phyloP scores from a whole-genome alignment of 2,113 vertebrate genomes.

The Daboia siamensis region DNA sequence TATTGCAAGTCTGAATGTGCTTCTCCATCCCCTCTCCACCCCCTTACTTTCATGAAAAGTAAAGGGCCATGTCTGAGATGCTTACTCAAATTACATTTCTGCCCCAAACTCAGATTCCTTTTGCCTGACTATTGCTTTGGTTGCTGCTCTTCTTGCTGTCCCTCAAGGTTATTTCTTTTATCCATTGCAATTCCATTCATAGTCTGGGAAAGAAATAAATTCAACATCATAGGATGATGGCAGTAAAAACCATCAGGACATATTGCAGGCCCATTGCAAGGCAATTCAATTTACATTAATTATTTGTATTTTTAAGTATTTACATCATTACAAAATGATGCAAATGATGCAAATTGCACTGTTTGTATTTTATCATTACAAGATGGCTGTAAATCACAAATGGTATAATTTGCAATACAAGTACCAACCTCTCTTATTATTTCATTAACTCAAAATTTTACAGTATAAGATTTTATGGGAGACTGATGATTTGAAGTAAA shows the following conservation, averaged over 20 bases:
- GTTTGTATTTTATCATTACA: not conserved
- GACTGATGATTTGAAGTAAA: not conserved
- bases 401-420: not conserved
- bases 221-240: not conserved
- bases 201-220: not conserved
- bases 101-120: not conserved
- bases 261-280: not conserved
- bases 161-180: not conserved
- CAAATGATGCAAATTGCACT: not conserved
- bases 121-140: not conserved
- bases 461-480: not conserved
- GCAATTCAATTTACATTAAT: not conserved
- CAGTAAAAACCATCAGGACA: not conserved
- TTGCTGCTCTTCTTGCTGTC: not conserved
- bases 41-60: not conserved
- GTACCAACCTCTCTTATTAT: not conserved
- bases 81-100: not conserved
- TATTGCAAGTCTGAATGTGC: not conserved
- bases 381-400: not conserved
- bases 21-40: not conserved
- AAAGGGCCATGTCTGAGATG: not conserved
- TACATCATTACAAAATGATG: not conserved
- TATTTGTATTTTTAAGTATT: not conserved
- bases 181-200: not conserved
- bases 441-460: not conserved